Percentiles rank a stretch among this genome's conserved stretches.
phyloP scores from a whole-genome alignment of 2,797 vertebrate genomes.

The Artibeus jamaicensis region DNA sequence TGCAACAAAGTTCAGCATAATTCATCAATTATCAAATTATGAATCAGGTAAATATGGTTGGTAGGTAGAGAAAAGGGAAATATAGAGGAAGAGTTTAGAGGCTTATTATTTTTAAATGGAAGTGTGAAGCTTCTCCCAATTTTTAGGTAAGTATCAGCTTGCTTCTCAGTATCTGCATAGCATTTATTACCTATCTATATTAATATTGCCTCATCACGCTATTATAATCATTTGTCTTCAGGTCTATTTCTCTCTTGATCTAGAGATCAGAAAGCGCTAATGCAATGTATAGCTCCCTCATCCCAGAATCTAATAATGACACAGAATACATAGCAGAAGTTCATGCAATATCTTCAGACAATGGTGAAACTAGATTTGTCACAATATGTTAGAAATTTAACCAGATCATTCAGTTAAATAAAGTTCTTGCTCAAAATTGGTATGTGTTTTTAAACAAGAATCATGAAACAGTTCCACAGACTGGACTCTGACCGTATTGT shows the following conservation, averaged over 20 bases:
- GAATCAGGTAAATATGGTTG: background rate
- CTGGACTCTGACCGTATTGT: background rate
- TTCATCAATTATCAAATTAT: background rate
- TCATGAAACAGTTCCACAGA: background rate
- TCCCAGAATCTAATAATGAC: background rate
- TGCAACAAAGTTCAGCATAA: background rate
- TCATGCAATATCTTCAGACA: background rate
- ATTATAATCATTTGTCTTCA: background rate
- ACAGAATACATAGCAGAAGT: background rate
- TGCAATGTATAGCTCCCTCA: background rate
- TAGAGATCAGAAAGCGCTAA: background rate
- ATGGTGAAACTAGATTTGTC: background rate
- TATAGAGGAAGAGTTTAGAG: background rate
- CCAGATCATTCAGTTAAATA: background rate
- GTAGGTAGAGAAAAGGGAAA: background rate
- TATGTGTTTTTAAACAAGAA: background rate
- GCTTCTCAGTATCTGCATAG: background rate
- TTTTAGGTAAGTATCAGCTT: background rate
- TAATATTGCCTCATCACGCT: background rate
- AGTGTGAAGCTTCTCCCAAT: background rate
- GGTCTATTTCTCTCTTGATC: background rate
- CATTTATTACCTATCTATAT: background rate
- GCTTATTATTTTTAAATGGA: background rate
- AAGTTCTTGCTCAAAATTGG: background rate
- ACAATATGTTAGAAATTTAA: conserved; percentile 24